Conservation (phyloP, 2,888 invertebrate species). For the Mythimna albipuncta region DNA sequence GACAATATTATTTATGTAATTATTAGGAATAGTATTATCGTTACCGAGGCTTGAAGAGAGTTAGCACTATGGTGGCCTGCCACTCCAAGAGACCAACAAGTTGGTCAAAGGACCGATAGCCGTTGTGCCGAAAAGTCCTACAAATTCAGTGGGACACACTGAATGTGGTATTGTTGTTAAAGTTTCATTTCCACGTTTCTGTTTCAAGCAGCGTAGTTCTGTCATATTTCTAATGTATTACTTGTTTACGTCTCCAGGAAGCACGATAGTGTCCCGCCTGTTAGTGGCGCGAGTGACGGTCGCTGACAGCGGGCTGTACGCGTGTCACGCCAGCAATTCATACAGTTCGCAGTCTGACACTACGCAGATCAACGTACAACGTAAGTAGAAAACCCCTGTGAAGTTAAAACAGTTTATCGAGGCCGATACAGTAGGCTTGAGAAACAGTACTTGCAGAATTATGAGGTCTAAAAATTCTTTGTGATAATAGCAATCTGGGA, state of each 20-base stretch:
- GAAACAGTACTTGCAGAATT: not conserved
- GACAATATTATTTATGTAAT: not conserved
- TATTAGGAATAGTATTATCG: not conserved
- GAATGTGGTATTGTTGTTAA: not conserved
- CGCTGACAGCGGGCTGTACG: conserved; percentile 95
- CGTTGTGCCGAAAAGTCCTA: not conserved
- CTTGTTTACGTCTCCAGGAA: conserved; percentile 30
- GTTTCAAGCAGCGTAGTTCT: not conserved
- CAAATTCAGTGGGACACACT: not conserved
- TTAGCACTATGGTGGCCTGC: not conserved
- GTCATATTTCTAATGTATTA: not conserved
- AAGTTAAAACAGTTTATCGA: not conserved
- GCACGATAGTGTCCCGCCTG: conserved; percentile 91
- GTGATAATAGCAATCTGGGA: not conserved
- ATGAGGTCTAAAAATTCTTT: not conserved
- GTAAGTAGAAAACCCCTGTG: conserved; percentile 85
- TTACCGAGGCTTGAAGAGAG: not conserved
- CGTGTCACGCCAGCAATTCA: conserved; percentile 95
- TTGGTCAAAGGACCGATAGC: not conserved
- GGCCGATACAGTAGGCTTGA: not conserved
- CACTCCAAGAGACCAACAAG: not conserved
- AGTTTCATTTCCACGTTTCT: not conserved
- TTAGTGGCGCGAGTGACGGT: conserved; percentile 91
- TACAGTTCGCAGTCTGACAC: conserved; percentile 92
- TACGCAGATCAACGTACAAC: conserved; percentile 93